These are phyloP conservation scores for Myotis brandtii DNA, from an alignment of 2,113 vertebrate species.

Conservation along the genomic window DNA sequence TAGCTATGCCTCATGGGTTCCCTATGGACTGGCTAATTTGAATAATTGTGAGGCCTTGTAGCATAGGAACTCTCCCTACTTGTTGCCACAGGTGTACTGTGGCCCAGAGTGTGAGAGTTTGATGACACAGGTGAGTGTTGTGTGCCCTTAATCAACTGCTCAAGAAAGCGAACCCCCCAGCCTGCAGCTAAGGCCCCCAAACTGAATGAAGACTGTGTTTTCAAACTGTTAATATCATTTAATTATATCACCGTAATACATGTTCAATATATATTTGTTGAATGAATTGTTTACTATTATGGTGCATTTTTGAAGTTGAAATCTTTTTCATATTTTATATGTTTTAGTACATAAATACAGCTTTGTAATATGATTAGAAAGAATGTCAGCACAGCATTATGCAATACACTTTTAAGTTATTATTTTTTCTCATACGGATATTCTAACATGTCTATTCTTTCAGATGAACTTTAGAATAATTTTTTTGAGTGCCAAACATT, in stretches of 20 bases:
- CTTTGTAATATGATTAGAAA: background rate
- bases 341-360: background rate
- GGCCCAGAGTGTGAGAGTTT: background rate
- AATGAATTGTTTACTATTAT: background rate
- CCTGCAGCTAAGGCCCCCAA: background rate
- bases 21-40: background rate
- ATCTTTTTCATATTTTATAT: background rate
- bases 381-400: background rate
- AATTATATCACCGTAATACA: background rate
- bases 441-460: background rate
- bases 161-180: background rate
- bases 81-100: background rate
- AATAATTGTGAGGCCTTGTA: background rate
- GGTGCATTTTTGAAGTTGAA: background rate
- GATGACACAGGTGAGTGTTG: background rate
- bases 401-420: background rate
- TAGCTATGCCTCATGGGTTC: background rate
- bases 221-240: background rate
- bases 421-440: background rate
- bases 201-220: background rate
- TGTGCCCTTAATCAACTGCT: background rate
- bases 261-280: background rate
- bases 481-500: slow-evolving; percentile 4
- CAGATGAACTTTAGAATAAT: background rate
- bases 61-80: too few species aligned